Evolutionary conservation across 2,888 invertebrate genomes (phyloP), one percentile per base, ranked within the genome.

Genomic region (Netelia virgata): DNA sequence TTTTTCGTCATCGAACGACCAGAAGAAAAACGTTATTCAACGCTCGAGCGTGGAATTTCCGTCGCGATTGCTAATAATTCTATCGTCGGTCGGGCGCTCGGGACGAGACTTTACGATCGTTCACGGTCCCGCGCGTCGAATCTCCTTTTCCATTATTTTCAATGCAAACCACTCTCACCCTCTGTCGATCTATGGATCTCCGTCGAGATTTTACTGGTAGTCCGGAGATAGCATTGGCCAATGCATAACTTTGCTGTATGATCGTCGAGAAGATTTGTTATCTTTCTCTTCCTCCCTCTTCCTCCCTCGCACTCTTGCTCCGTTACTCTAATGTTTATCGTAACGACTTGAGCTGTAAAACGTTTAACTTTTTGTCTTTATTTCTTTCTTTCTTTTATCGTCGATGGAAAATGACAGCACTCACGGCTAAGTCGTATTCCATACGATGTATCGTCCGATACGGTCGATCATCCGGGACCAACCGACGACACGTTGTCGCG

Each of bases 241-340:
- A 73, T 43, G 6, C 73, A 10, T 61, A 47, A 73, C 47, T 73
- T 47, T 23, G 6, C n/a, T 16, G 23, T n/a, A 16, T 57, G 6
- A 41, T 16, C 11, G 11, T 57, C 59, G 47, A 73, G 61, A 23
- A 61, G 47, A 73, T 47, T 73, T 61, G 28, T 61, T 73, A 59
- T 61, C 61, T 73, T 6, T 36, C 36, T 36, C 36, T 36, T 36
- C 53, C 14, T n/a, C 53, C 14, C 53, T 53, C 53, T 14, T 14
- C 3, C 36, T 1, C 14, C 14, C 14, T 53, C 14, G 5, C 11
- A 14, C 53, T 53, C 50, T 43, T 43, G 18, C 14, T 43, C n/a
- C n/a, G 20, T 57, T n/a, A 57, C 14, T 73, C 47, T 73, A 61
- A 73, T 73, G 59, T 36, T 73, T 47, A 61, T 73, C 43, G 43